Base-by-base conservation (phyloP, 2,113 vertebrate species). In the Arenaria interpres region DNA sequence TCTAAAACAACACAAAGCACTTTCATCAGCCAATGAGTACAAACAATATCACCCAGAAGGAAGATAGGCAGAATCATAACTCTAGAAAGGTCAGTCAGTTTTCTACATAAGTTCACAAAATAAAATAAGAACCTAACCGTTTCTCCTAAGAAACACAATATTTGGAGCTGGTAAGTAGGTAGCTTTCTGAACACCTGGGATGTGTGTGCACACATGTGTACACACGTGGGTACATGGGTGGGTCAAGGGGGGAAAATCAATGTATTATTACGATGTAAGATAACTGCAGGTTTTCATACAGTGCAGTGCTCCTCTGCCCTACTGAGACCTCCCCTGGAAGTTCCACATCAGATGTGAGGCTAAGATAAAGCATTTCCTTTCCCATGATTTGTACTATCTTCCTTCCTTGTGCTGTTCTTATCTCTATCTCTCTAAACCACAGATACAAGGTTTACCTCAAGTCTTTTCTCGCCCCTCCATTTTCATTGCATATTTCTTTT, bases 251-350 rank as follows among this genome's bases (percentile, higher is more conserved):
- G 16, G 14, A 2, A 46, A 50, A n/a, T 30, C 35, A 67, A 4
- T 35, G 14, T 32, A 14, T 41, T 41, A 48, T 22, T 41, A 48
- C 0, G 1, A 62, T 0, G 2, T 35, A 59, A 59, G 18, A 9
- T 50, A 74, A 74, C 39, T 37, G 48, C 37, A 79, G 41, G 13
- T 78, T 84, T 79, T 84, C 18, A 8, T 57, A 51, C 0, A 1
- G 12, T 41, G 35, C 41, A 27, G 33, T 16, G 41, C 35, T 56
- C 35, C 41, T 67, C 59, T 45, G 28, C 50, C 10, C 33, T 50
- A 14, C 22, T 5, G 13, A 66, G 48, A 64, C 25, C 30, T 69
- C 10, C 28, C 39, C 37, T 33, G 5, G 32, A 54, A 63, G 56
- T 69, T 76, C 56, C 56, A 30, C 48, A 75, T 21, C 8, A 22